phyloP scores from a whole-genome alignment of 2,113 vertebrate genomes.

The Cyphomyrus plagiostoma region DNA sequence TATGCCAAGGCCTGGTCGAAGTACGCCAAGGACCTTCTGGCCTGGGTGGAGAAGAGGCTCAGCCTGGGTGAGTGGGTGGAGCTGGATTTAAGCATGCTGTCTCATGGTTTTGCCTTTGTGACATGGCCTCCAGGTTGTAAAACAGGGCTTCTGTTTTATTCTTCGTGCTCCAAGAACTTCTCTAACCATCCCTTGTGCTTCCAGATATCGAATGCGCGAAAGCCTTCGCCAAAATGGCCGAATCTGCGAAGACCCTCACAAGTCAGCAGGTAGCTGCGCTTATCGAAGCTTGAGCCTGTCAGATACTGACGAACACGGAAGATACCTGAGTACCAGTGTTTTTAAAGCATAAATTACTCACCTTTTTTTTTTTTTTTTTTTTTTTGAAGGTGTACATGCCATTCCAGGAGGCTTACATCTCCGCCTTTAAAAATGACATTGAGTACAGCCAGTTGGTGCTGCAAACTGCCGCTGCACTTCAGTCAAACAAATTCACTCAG shows the following conservation, averaged over 20 bases:
- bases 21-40: conserved; percentile 89
- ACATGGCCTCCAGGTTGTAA: background rate
- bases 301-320: background rate
- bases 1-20: conserved; percentile 97
- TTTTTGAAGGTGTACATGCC: conserved; percentile 85
- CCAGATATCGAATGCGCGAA: conserved; percentile 88
- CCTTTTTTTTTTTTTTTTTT: conserved; percentile 10
- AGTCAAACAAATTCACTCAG: conserved; percentile 90
- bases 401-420: conserved; percentile 79
- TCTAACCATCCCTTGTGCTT: conserved; percentile 18
- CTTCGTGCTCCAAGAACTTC: background rate
- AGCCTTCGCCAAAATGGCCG: conserved; percentile 87
- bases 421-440: conserved; percentile 82
- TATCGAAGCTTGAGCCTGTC: background rate
- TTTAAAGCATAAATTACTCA: background rate
- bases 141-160: background rate
- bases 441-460: conserved; percentile 82
- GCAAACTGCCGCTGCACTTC: conserved; percentile 79
- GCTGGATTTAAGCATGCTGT: conserved; percentile 12
- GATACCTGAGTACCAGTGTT: background rate
- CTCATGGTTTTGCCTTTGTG: background rate
- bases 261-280: conserved; percentile 70
- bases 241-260: conserved; percentile 77
- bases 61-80: conserved; percentile 75
- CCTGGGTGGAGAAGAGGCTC: conserved; percentile 94